Conservation (phyloP, 2,888 invertebrate genomes). For the Ophion ventricosus region DNA sequence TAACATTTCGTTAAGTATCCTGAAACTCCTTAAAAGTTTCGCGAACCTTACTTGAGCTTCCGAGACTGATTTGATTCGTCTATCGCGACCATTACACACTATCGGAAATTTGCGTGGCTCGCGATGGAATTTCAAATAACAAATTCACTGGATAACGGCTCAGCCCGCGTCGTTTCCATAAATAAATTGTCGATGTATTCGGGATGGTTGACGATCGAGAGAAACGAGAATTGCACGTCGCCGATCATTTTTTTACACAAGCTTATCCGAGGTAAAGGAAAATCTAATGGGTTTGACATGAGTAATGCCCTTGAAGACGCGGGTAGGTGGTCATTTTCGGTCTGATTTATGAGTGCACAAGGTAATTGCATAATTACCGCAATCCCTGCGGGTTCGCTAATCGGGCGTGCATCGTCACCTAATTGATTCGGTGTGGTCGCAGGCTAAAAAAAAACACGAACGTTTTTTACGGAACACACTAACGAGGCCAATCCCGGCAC, state of each 20-base stretch:
- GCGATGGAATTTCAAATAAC: no score
- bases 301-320: not conserved
- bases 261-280: not conserved
- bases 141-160: not conserved
- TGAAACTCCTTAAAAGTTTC: no score
- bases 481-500: conserved; percentile 65
- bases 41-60: no score
- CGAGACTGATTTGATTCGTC: not conserved
- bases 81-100: not conserved
- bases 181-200: not conserved
- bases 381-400: conserved; percentile 63
- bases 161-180: not conserved
- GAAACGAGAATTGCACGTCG: no score
- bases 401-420: conserved; percentile 68
- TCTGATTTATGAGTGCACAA: conserved; percentile 7
- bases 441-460: conserved; percentile 54
- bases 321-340: not conserved
- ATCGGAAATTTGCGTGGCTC: no score
- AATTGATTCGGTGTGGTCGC: conserved; percentile 69
- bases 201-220: not conserved
- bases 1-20: no score
- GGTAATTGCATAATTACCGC: conserved; percentile 56
- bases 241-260: not conserved
- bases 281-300: no score
- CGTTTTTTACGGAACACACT: conserved; percentile 50